A percentile compares a stretch with the other conserved stretches of the same genome.
phyloP scores from a whole-genome alignment of 2,888 invertebrate species.

The Drosophila birchii region DNA sequence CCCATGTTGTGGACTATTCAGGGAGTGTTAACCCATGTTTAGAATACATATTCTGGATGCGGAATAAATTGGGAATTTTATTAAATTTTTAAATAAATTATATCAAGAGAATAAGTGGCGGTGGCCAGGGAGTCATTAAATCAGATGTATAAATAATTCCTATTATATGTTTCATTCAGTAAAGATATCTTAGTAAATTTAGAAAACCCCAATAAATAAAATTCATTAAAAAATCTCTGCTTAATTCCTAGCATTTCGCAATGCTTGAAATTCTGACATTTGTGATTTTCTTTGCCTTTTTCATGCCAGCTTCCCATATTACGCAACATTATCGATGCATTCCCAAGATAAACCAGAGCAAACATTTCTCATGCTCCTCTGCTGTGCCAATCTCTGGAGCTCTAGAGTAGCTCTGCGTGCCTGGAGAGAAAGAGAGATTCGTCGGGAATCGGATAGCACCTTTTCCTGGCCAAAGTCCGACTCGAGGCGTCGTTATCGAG shows the following conservation, averaged over 20 bases:
- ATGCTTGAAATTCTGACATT: slow-evolving; percentile 3
- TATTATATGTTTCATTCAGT: background rate
- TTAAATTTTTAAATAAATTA: no score
- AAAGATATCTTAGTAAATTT: background rate
- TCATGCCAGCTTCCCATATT: slow-evolving; percentile 47
- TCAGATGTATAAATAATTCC: background rate
- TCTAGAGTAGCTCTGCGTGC: slow-evolving; percentile 39
- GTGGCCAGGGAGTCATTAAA: rapidly evolving
- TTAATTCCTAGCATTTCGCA: background rate
- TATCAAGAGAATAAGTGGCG: no score
- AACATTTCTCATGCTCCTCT: slow-evolving; percentile 73
- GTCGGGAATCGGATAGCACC: slow-evolving; percentile 41
- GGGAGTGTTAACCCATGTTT: background rate
- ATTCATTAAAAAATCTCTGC: background rate
- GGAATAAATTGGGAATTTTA: background rate
- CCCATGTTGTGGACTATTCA: no score
- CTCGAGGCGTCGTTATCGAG: slow-evolving; percentile 66
- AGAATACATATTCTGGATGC: rapidly evolving
- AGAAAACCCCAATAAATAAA: background rate
- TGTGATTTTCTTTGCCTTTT: background rate
- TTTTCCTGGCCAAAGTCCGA: slow-evolving; percentile 43
- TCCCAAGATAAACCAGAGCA: slow-evolving; percentile 61
- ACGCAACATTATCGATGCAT: slow-evolving; percentile 57
- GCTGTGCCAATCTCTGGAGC: slow-evolving; percentile 37
- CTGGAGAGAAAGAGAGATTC: slow-evolving; percentile 57